Base-by-base conservation (phyloP, 2,888 invertebrate species). In the Conops quadrifasciatus region DNA sequence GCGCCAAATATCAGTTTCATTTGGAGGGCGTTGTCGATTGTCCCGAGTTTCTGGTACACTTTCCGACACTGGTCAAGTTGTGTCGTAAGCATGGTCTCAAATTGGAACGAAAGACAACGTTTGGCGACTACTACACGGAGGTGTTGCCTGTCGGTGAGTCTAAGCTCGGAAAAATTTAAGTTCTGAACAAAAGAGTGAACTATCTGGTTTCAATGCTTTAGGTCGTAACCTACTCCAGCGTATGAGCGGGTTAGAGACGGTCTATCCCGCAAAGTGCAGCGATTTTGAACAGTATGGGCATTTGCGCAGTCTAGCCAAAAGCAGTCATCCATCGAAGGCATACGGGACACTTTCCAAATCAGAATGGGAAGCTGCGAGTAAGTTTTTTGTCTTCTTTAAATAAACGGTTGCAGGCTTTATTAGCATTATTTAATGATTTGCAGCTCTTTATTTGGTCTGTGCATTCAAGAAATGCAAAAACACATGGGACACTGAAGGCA, bases 21-120 rank as follows among this genome's bases (percentile, higher is more conserved):
- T 88, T 99, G 77, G 96, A 98, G 82, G 97, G 94, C 49, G 97
- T 97, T 9, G 98, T 99, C 0, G 93, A 99, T 84, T 99, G 99
- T 85, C 99, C 99, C 1, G 99, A 99, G 85, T 99, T 98, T 88
- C 88, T 99, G 72, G 97, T 98, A 19, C 92, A 98, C 86, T 95
- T 98, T 85, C 94, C 96, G 21, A 89, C 93, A 4, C 88, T 98
- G 70, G 89, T 90, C 56, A 93, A 92, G 80, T 84, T 94, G 68
- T 93, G 92, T 15, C 87, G 88, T 53, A 91, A 91, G 80, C 92
- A 89, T 87, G 93, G 92, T 0, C 85, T 94, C 51, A 90, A 93
- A 80, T 85, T 93, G 75, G 88, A 91, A 0, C 88, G 88, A 66
- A 91, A 90, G 78, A 91, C 90, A 77, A 89, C 90, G 71, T 97